Evolutionary conservation across 2,113 vertebrate genomes (phyloP).

Genomic region (Gobio gobio): DNA sequence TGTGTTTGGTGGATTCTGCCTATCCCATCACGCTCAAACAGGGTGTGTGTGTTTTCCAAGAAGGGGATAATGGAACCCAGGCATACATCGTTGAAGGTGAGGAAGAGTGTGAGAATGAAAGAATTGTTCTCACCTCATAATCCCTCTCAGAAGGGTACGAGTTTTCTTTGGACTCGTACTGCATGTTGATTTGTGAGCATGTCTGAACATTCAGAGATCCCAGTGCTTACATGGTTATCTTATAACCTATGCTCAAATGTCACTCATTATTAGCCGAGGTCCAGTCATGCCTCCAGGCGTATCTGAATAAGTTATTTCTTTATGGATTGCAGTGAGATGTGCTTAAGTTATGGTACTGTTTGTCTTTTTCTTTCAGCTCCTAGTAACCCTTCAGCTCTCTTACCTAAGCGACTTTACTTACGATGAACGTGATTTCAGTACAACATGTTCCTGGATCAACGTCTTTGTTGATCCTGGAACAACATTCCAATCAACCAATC

Average conservation of each 20-base stretch:
- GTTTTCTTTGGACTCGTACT: not conserved
- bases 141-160: not conserved
- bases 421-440: too few relatives aligned
- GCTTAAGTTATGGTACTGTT: conserved; percentile 1
- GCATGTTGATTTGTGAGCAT: conserved; percentile 3
- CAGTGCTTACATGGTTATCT: not conserved
- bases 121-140: not conserved
- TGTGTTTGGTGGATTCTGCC: conserved; percentile 70
- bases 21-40: conserved; percentile 66
- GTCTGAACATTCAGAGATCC: conserved; percentile 1
- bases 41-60: conserved; percentile 71
- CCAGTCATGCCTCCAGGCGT: not conserved
- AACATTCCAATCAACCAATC: too few relatives aligned
- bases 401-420: not conserved
- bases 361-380: not conserved
- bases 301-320: not conserved
- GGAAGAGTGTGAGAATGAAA: not conserved
- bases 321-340: conserved; percentile 15
- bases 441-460: too few relatives aligned
- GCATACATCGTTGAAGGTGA: conserved; percentile 80
- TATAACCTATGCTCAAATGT: conserved; percentile 17
- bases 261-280: conserved; percentile 4
- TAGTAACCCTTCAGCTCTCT: not conserved
- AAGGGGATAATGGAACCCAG: conserved; percentile 70
- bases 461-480: too few relatives aligned